Conservation (phyloP, 2,888 invertebrate species). For the Folsomia candida region DNA sequence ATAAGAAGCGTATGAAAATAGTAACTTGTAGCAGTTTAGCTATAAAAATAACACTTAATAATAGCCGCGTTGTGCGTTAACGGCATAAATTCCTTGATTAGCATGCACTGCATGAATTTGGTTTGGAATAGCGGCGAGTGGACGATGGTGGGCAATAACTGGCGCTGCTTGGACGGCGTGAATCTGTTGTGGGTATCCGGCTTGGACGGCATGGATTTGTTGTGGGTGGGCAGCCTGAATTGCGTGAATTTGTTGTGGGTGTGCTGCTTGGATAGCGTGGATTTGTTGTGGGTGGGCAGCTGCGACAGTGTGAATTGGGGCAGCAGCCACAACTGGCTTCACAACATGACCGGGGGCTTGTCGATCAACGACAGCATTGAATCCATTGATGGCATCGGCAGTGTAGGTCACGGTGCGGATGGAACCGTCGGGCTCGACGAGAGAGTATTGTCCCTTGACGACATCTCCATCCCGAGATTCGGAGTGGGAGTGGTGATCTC, state of each 20-base stretch:
- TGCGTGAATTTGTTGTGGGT: background rate
- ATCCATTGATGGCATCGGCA: constrained; percentile 43
- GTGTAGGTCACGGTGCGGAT: no score
- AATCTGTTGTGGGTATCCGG: background rate
- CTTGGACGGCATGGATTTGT: background rate
- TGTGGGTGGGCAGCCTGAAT: background rate
- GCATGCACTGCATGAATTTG: no score
- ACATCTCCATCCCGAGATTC: constrained; percentile 10
- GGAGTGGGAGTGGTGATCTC: background rate
- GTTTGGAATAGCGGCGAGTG: no score
- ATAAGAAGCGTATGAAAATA: no score
- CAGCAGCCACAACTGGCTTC: constrained; percentile 3
- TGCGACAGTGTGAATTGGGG: constrained; percentile 2
- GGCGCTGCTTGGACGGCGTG: background rate
- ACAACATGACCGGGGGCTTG: constrained; percentile 30
- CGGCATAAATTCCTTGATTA: no score
- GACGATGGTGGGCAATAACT: no score
- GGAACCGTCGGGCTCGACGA: no score
- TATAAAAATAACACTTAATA: no score
- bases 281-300: background rate
- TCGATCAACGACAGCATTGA: constrained; percentile 36
- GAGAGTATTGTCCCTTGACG: no score
- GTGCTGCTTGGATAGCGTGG: background rate
- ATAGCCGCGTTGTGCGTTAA: no score
- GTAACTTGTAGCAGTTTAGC: no score